Evolutionary conservation across 2,888 invertebrate genomes (phyloP), one percentile per base, ranked within the genome.

Genomic region (Nezara viridula): DNA sequence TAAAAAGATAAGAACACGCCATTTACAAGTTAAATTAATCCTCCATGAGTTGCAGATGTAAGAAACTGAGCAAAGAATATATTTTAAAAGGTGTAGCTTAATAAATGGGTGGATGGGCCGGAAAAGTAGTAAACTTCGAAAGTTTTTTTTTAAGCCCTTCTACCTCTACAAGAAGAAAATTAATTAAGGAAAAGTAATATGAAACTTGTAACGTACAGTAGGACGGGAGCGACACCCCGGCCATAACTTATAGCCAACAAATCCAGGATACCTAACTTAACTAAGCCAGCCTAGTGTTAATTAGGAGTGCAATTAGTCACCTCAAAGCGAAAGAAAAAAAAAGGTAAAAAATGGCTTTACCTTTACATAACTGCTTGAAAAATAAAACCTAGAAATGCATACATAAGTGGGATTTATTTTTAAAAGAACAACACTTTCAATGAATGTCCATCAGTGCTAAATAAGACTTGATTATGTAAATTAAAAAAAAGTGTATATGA

Each of bases 111-210:
- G 0, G 14, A 10, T 3, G 12, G 14, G 9, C 2, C 14, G 60
- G 60, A 14, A 60, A 60, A 27, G 12, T 60, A 14, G n/a, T 9
- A 14, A 60, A 60, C 2, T 60, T 60, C 27, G 2, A 27, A 24
- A 24, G 24, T 24, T 7, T 6, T 7, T 19, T 50, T 50, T 50
- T 50, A 19, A 24, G 5, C 2, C n/a, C 10, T n/a, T 14, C 27
- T 37, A 7, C 21, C 66, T 73, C 60, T 19, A 37, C 37, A 73
- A 73, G 32, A 19, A 73, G 16, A 21, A 37, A 73, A 19, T 73
- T 73, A 73, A 73, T 73, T 73, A 73, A 73, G 66, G 66, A 73
- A 73, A 73, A 73, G 32, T 37, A 73, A 73, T 73, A 37, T 32
- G 66, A 37, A 37, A 73, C 19, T 73, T 21, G n/a, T 12, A 37